Base-by-base conservation (phyloP, 2,113 vertebrate genomes). In the Notarius quadriscutis region DNA sequence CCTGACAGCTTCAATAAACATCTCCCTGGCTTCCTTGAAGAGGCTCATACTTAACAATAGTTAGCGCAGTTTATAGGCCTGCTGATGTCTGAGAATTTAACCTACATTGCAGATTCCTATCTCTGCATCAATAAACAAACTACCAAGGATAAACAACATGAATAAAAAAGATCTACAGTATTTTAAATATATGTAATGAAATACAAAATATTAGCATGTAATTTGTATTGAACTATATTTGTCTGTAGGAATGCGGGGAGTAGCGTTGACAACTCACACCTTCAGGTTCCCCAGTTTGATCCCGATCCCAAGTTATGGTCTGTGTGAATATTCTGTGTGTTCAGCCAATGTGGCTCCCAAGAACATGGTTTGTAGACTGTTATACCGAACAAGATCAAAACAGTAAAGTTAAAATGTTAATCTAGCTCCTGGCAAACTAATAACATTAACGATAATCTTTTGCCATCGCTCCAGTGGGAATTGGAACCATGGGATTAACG, bases 1-100 rank as follows among this genome's bases (percentile, higher is more conserved):
- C 86, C 71, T 88, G 80, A 34, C 50, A 69, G 67, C 86, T 81
- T 78, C 34, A 57, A 48, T 27, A 60, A 63, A 55, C 63, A 41
- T 51, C 62, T 71, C 27, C 25, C 48, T 51, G 74, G 74, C 22
- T 77, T 77, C 48, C 48, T 53, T 41, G 69, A 57, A 17, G 7
- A 15, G 77, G n/a, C 58, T 77, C 48, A 77, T 14, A 53, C 22
- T 77, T 51, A 51, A 50, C 9, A 5, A 65, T 17, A 25, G 15
- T 65, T 51, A 50, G 79, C 20, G 58, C 9, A 48, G 58, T 60
- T 25, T 15, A 63, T 48, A 63, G 58, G 9, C 30, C 55, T 81
- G 58, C 58, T 63, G 18, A 50, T 75, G 72, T 81, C 58, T 81
- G 60, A 41, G 79, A 81, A 41, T 41, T 15, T 65, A 1, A 7